Conservation (phyloP, 2,113 vertebrate genomes). For the Syrrhaptes paradoxus region DNA sequence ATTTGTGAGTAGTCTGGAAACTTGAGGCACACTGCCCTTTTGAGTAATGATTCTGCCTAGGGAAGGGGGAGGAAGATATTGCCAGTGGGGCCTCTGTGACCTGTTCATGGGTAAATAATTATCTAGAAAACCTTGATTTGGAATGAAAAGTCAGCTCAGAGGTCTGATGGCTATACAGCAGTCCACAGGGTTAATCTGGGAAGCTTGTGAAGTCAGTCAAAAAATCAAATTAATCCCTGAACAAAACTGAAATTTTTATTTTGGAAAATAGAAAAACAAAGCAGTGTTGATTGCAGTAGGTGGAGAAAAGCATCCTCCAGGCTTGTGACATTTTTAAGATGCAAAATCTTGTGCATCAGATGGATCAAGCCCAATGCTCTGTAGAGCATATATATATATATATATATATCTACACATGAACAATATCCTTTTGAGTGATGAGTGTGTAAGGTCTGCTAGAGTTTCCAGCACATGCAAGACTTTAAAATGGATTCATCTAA, state of each 20-base stretch:
- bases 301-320: neutral
- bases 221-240: neutral
- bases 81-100: neutral
- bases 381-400: neutral
- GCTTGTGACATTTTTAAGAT: neutral
- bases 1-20: conserved; percentile 3
- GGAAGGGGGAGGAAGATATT: neutral
- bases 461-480: neutral
- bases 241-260: neutral
- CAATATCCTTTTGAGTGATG: neutral
- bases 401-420: neutral
- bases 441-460: neutral
- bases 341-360: neutral
- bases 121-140: conserved; percentile 37
- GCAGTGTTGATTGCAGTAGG: neutral
- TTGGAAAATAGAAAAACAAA: neutral
- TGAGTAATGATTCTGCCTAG: neutral
- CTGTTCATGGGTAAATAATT: conserved; percentile 44
- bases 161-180: neutral
- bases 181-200: neutral
- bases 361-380: neutral
- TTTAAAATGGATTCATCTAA: neutral
- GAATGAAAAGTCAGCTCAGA: conserved; percentile 29
- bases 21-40: conserved; percentile 28
- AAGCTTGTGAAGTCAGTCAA: neutral